phyloP scores from a whole-genome alignment of 1,140 invertebrate genomes.

The Drosophila parabipectinata region DNA sequence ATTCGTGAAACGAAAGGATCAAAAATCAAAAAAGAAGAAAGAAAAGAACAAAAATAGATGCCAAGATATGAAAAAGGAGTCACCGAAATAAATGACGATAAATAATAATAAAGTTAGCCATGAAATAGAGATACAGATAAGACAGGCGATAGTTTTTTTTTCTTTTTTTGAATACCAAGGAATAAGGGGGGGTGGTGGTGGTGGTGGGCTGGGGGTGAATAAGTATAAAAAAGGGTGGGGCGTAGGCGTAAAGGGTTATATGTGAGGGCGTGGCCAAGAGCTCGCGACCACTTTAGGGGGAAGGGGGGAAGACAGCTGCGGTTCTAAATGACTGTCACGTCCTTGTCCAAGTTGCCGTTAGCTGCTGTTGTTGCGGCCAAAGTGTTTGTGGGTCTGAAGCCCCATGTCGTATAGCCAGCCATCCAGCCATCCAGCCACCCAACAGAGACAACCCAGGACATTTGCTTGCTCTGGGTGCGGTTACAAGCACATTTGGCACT shows the following conservation, averaged over 20 bases:
- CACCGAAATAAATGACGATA: constrained; percentile 73
- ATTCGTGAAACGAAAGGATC: constrained; percentile 72
- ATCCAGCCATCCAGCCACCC: not conserved
- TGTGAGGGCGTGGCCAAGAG: constrained; percentile 12
- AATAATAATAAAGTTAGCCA: constrained; percentile 80
- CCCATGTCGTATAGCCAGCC: constrained; percentile 8
- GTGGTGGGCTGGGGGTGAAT: not conserved
- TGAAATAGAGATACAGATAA: constrained; percentile 73
- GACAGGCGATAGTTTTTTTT: constrained; percentile 61
- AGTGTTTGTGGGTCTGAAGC: constrained; percentile 45
- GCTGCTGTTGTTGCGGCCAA: constrained; percentile 40
- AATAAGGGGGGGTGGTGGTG: not conserved
- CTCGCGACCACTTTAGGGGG: constrained; percentile 67
- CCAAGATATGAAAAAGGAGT: constrained; percentile 65
- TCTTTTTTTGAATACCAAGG: constrained; percentile 29
- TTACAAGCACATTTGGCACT: constrained; percentile 83
- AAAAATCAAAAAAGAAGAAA: constrained; percentile 46
- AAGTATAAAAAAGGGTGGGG: not conserved
- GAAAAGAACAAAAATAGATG: constrained; percentile 70
- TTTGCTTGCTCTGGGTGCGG: constrained; percentile 47
- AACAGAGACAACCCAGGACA: constrained; percentile 15
- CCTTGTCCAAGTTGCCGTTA: constrained; percentile 72
- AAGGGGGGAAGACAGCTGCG: constrained; percentile 51
- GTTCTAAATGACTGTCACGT: constrained; percentile 82
- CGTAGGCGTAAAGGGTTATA: constrained; percentile 15